These are phyloP conservation scores for Anadara kagoshimensis DNA, from an alignment of 1,140 invertebrate genomes.

Conservation along the genomic window DNA sequence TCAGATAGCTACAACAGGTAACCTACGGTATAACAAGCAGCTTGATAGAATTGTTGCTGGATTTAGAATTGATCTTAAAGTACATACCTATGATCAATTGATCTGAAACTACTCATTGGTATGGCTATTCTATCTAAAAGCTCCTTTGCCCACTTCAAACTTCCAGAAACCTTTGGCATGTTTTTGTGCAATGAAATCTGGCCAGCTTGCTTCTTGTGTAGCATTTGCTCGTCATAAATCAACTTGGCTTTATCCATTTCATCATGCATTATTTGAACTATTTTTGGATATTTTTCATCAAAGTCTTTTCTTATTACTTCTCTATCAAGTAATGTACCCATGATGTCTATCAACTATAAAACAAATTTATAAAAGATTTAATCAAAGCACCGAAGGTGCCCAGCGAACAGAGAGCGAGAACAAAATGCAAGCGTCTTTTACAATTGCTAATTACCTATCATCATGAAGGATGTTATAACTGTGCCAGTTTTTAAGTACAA, in stretches of 20 bases:
- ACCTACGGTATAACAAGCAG: too few relatives aligned
- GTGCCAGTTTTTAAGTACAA: too few relatives aligned
- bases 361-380: too few relatives aligned
- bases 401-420: too few relatives aligned
- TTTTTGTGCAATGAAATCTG: constrained; percentile 81
- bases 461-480: too few relatives aligned
- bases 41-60: too few relatives aligned
- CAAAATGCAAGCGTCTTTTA: too few relatives aligned
- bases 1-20: neutral
- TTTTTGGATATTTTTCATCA: constrained; percentile 85
- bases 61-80: too few relatives aligned
- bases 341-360: constrained; percentile 90
- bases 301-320: constrained; percentile 91
- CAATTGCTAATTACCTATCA: too few relatives aligned
- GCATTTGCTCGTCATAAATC: constrained; percentile 72
- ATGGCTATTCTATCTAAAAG: constrained; percentile 83
- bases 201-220: constrained; percentile 50
- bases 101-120: constrained; percentile 78
- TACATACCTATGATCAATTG: constrained; percentile 71
- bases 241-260: constrained; percentile 79
- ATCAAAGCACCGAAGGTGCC: too few relatives aligned
- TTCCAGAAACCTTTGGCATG: constrained; percentile 89
- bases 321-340: constrained; percentile 88
- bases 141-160: constrained; percentile 87
- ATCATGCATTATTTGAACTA: constrained; percentile 85